Evolutionary conservation across 2,113 vertebrate genomes (phyloP).

Genomic region (Pachycephala philippinensis): DNA sequence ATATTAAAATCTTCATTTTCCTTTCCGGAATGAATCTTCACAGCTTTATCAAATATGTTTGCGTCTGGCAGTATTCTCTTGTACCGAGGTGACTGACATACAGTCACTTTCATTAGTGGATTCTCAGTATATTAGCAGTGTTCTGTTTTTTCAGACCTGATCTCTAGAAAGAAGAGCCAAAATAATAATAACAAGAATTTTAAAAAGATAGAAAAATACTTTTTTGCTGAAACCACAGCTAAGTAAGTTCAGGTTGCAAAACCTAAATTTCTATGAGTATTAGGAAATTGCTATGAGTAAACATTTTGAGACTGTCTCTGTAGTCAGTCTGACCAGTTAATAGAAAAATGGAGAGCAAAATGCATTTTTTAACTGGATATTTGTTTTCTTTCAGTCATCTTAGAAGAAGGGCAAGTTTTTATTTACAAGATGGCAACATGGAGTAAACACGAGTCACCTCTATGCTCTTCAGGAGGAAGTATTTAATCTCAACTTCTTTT

Average conservation of each 20-base stretch:
- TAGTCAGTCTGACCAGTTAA: background rate
- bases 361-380: background rate
- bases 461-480: background rate
- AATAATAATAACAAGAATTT: background rate
- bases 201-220: background rate
- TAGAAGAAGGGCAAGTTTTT: background rate
- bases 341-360: background rate
- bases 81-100: background rate
- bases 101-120: background rate
- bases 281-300: background rate
- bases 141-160: background rate
- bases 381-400: background rate
- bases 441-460: background rate
- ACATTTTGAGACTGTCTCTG: background rate
- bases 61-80: background rate
- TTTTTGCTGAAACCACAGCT: background rate
- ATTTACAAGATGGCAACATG: background rate
- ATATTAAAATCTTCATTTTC: background rate
- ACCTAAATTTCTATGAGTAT: background rate
- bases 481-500: background rate
- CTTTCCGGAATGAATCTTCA: background rate
- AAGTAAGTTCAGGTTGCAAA: background rate
- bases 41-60: background rate
- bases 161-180: background rate
- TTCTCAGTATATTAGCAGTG: background rate